Conservation (phyloP, 1,140 invertebrate genomes). For the Trinorchestia longiramus region DNA sequence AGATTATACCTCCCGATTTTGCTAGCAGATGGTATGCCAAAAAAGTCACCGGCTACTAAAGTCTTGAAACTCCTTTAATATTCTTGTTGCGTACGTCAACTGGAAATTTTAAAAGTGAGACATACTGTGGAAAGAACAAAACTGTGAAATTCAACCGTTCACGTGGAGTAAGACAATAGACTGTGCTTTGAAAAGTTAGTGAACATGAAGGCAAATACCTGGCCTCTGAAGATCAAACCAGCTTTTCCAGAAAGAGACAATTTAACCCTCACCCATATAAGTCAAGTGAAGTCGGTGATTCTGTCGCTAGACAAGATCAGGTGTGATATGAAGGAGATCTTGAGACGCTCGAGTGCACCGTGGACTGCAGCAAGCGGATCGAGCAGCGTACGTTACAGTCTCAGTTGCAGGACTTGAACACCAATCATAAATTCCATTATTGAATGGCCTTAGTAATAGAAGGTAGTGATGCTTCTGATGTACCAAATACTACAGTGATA, state of each 20-base stretch:
- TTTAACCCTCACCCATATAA: neutral
- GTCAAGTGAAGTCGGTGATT: neutral
- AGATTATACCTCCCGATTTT: no score
- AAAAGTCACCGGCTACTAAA: no score
- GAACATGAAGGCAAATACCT: neutral
- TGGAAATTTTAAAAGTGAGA: neutral
- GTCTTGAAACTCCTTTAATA: no score
- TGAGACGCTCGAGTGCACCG: slow-evolving; percentile 19
- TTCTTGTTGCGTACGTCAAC: neutral
- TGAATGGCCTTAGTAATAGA: neutral
- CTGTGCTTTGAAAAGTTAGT: neutral
- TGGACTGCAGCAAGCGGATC: slow-evolving; percentile 32
- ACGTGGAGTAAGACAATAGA: neutral
- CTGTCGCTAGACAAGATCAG: slow-evolving; percentile 8
- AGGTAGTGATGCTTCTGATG: neutral
- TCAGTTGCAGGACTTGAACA: slow-evolving; percentile 4
- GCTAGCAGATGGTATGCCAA: no score
- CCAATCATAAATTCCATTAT: neutral
- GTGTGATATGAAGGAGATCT: slow-evolving; percentile 34
- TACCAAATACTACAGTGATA: neutral
- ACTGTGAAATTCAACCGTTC: neutral
- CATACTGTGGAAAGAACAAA: neutral
- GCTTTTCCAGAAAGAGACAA: neutral
- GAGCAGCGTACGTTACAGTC: neutral
- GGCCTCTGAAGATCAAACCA: neutral